Conservation (phyloP, 2,797 vertebrate genomes). For the Echiichthys vipera region DNA sequence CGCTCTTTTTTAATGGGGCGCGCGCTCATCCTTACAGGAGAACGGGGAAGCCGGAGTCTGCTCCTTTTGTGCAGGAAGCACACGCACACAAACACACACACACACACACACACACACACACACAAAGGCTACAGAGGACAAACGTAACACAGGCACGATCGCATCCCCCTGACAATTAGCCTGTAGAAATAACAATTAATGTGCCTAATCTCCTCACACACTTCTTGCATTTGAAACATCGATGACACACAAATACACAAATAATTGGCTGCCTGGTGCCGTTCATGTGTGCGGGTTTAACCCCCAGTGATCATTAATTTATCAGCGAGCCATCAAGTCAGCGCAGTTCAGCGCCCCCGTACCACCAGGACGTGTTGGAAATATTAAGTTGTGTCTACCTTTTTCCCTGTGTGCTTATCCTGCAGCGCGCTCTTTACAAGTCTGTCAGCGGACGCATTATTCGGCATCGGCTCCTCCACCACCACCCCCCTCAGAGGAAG, state of each 20-base stretch:
- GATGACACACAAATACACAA: neutral
- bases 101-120: constrained; percentile 34
- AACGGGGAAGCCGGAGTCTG: constrained; percentile 43
- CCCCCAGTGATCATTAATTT: constrained; percentile 51
- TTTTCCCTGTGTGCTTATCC: constrained; percentile 71
- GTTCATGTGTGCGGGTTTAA: constrained; percentile 21
- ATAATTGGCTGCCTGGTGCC: neutral
- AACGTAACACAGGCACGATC: constrained; percentile 26
- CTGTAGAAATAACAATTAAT: neutral
- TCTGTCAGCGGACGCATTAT: constrained; percentile 64
- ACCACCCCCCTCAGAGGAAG: constrained; percentile 71
- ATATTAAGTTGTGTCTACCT: constrained; percentile 83
- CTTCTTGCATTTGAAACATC: constrained; percentile 8
- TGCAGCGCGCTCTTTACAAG: constrained; percentile 75
- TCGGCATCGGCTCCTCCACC: constrained; percentile 48
- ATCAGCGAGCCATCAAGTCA: constrained; percentile 31
- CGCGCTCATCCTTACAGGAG: constrained; percentile 34
- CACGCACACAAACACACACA: constrained; percentile 32
- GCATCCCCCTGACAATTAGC: constrained; percentile 4
- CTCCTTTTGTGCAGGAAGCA: constrained; percentile 73
- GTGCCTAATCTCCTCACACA: neutral
- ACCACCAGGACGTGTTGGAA: constrained; percentile 68
- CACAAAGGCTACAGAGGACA: constrained; percentile 26
- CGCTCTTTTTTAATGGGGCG: constrained; percentile 52
- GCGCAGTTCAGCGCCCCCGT: constrained; percentile 5